Conservation (phyloP, 2,797 vertebrate species). For the Aotus griseimembra region DNA sequence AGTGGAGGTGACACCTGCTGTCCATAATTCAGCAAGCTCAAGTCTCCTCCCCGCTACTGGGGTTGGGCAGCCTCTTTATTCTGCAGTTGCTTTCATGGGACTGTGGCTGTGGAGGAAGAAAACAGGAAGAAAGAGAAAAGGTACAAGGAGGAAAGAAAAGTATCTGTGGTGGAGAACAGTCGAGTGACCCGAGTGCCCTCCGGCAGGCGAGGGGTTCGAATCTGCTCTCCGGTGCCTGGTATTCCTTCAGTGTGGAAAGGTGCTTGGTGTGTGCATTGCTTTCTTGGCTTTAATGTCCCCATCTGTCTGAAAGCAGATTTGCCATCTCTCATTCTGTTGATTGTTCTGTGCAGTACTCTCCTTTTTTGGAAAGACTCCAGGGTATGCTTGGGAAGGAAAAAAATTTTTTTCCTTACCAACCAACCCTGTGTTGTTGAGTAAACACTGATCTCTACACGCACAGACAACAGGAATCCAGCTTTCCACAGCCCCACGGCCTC, state of each 20-base stretch:
- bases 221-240: not conserved
- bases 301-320: not conserved
- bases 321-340: not conserved
- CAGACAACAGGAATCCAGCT: not conserved
- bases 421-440: conserved; percentile 35
- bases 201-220: fast-evolving
- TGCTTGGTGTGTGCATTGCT: fast-evolving
- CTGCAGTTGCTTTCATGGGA: not conserved
- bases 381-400: not conserved
- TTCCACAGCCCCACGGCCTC: not conserved
- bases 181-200: not conserved
- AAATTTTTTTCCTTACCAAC: not conserved
- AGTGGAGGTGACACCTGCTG: no score
- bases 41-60: not conserved
- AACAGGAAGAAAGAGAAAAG: not conserved
- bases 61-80: not conserved
- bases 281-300: fast-evolving
- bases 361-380: conserved; percentile 38
- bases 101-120: not conserved
- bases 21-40: not conserved
- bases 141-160: not conserved
- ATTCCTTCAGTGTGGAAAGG: not conserved
- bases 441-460: not conserved
- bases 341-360: not conserved
- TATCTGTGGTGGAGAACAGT: not conserved